Base-by-base conservation (phyloP, 2,113 vertebrate species). In the Ageneiosus marmoratus region DNA sequence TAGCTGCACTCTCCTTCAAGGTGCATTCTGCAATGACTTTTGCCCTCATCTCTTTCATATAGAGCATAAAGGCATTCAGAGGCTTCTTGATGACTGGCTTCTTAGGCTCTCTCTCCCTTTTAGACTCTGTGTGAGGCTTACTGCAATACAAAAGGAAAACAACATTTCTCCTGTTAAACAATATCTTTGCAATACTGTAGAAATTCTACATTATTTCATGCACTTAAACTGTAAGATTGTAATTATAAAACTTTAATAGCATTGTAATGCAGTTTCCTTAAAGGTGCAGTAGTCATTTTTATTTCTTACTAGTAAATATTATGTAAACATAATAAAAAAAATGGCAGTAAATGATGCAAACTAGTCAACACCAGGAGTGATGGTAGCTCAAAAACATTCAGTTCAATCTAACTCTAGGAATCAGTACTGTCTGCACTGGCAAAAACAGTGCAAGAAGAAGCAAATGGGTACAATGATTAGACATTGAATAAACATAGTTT, bases 41-140 rank as follows among this genome's bases (percentile, higher is more conserved):
- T 0, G 97, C 97, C 89, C 98, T 93, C 98, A 99, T 99, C 92
- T 99, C 97, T 94, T 99, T 99, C 98, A 99, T 99, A 93, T 99
- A 99, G 67, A 99, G 95, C 98, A 99, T 99, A 92, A 99, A 99
- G 84, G 98, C 98, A 0, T 99, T 99, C 88, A 99, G 92, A 13
- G 98, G 98, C 87, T 99, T 99, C 95, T 99, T 99, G 91, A 99
- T 99, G 75, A 97, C 97, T 11, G 98, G 97, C 90, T 99, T 99
- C 94, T 99, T 99, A 73, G 95, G 95, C 91, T 99, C 98, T 89
- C 97, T 98, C 91, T 99, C 97, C 83, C 94, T 93, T 90, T 99
- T 99, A 88, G 94, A 92, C 89, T 99, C 97, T 87, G 93, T 88
- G 6, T 97, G 97, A 27, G 92, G 94, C 91, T 99, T 99, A 92